A percentile compares a stretch with the other conserved stretches of the same genome.
phyloP scores from a whole-genome alignment of 2,113 vertebrate genomes.

The Rostratula benghalensis region DNA sequence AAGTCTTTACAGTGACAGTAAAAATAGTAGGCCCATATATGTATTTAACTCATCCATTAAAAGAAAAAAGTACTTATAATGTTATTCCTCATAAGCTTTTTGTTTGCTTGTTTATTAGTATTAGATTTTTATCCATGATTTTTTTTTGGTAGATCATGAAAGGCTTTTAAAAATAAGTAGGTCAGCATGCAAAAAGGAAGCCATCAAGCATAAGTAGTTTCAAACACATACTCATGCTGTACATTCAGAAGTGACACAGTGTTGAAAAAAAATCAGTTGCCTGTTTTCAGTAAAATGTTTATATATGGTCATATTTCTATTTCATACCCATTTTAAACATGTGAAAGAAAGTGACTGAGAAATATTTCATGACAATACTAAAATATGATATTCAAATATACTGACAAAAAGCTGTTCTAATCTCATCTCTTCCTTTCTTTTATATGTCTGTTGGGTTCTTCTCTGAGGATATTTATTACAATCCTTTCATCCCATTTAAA shows the following conservation, averaged over 20 bases:
- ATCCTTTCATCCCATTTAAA: conserved; percentile 3
- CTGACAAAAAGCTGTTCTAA: conserved; percentile 17
- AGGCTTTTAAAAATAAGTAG: neutral
- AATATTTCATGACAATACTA: neutral
- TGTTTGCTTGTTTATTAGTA: neutral
- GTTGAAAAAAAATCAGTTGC: neutral
- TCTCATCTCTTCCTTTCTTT: neutral
- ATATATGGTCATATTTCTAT: neutral
- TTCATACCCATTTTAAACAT: neutral
- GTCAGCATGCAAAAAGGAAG: neutral
- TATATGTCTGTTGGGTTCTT: neutral
- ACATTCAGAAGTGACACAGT: neutral
- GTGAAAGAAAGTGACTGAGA: neutral
- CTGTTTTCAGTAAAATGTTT: neutral
- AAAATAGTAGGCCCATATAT: neutral
- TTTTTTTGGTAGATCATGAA: neutral
- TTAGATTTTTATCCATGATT: neutral
- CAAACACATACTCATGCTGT: neutral
- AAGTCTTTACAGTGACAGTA: neutral
- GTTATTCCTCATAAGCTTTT: neutral
- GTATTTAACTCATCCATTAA: neutral
- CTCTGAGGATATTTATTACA: neutral
- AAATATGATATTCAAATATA: conserved; percentile 30
- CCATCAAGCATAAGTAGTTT: neutral
- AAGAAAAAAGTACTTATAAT: neutral